These are phyloP conservation scores for Pammene aurita DNA, from an alignment of 2,888 invertebrate species.

Conservation along the genomic window DNA sequence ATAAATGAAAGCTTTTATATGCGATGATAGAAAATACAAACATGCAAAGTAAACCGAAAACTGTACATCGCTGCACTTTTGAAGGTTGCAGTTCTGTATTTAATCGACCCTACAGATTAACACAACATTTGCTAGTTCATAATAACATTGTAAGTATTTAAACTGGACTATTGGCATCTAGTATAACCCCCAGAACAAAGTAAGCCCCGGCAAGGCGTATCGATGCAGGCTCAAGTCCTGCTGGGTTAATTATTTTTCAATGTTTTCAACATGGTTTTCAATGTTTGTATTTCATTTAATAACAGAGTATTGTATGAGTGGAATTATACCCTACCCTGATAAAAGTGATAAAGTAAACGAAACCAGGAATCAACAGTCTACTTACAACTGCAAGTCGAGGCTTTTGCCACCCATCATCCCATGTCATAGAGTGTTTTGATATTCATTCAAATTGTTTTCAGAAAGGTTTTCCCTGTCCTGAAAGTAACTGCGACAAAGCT, in stretches of 20 bases:
- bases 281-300: no score
- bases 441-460: slow-evolving; percentile 50
- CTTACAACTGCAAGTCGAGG: no score
- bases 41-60: slow-evolving; percentile 49
- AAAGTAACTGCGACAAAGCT: slow-evolving; percentile 83
- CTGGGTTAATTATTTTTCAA: no score
- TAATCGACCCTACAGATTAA: slow-evolving; percentile 78
- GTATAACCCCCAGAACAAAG: neutral
- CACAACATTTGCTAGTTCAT: slow-evolving; percentile 82
- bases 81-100: slow-evolving; percentile 77
- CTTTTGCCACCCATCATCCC: no score
- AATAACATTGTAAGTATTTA: slow-evolving; percentile 79
- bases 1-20: neutral
- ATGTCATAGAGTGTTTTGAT: no score
- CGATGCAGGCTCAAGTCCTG: no score
- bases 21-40: slow-evolving; percentile 10
- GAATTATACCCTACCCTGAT: no score
- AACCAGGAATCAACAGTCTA: no score
- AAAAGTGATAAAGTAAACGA: no score
- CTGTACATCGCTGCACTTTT: slow-evolving; percentile 68
- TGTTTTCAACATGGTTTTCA: no score
- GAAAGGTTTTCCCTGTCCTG: slow-evolving; percentile 84
- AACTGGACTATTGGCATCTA: neutral
- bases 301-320: no score
- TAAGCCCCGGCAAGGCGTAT: no score